Conservation (phyloP, 2,888 invertebrate species). For the Aspidiotus rigidus region DNA sequence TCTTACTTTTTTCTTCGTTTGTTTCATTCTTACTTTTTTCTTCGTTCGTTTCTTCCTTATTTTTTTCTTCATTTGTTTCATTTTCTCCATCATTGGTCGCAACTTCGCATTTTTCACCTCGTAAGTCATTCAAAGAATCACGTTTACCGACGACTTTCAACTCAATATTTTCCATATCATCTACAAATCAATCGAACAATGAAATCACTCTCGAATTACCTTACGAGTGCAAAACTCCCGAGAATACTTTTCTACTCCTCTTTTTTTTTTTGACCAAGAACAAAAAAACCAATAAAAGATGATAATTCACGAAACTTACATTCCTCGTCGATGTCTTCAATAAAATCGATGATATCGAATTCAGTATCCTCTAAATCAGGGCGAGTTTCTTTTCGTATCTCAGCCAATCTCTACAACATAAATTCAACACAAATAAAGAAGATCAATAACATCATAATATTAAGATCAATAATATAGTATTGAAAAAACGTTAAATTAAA, state of each 20-base stretch:
- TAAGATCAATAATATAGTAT: neutral
- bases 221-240: too few relatives aligned
- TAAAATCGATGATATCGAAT: constrained; percentile 38
- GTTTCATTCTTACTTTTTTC: constrained; percentile 18
- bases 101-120: constrained; percentile 42
- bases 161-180: constrained; percentile 50
- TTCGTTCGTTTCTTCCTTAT: constrained; percentile 22
- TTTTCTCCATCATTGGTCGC: constrained; percentile 44
- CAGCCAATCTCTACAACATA: constrained; percentile 38
- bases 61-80: constrained; percentile 27
- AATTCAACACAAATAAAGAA: too few relatives aligned
- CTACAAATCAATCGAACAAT: constrained; percentile 43
- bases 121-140: constrained; percentile 41
- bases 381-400: constrained; percentile 35
- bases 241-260: too few relatives aligned
- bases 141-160: constrained; percentile 46
- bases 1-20: constrained; percentile 14
- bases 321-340: constrained; percentile 36
- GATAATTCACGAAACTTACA: constrained; percentile 22
- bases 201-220: constrained; percentile 41
- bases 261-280: too few relatives aligned
- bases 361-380: constrained; percentile 38
- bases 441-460: neutral
- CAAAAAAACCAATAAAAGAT: too few relatives aligned
- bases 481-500: too few relatives aligned